phyloP scores from a whole-genome alignment of 2,797 vertebrate genomes.

The Alcedo quadribrachys region DNA sequence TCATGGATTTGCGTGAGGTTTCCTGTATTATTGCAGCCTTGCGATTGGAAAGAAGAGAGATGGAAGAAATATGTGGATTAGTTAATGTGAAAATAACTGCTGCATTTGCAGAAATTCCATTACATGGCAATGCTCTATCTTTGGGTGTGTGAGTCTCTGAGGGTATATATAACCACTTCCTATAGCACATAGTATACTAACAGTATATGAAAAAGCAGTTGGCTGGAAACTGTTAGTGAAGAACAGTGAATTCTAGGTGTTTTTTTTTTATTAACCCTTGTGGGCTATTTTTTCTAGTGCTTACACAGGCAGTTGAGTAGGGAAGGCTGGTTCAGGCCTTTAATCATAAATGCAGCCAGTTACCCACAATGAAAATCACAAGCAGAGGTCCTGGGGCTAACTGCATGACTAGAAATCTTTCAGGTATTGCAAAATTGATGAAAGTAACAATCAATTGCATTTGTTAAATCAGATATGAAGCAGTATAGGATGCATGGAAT shows the following conservation, averaged over 20 bases:
- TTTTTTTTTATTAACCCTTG: slow-evolving; percentile 18
- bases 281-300: neutral
- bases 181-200: neutral
- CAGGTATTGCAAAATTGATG: neutral
- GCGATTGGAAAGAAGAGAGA: neutral
- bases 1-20: neutral
- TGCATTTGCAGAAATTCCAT: slow-evolving; percentile 31
- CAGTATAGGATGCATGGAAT: neutral
- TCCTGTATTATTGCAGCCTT: neutral
- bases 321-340: neutral
- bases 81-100: slow-evolving; percentile 5
- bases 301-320: neutral
- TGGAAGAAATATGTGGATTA: neutral
- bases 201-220: neutral
- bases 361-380: neutral
- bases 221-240: slow-evolving; percentile 12
- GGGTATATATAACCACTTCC: slow-evolving; percentile 4
- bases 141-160: neutral
- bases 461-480: neutral
- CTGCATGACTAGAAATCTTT: neutral
- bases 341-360: neutral
- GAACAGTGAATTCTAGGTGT: neutral
- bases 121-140: neutral
- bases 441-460: neutral
- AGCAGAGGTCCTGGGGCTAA: neutral